These are phyloP conservation scores for Campoletis sonorensis DNA, from an alignment of 1,140 invertebrate genomes.

Conservation along the genomic window DNA sequence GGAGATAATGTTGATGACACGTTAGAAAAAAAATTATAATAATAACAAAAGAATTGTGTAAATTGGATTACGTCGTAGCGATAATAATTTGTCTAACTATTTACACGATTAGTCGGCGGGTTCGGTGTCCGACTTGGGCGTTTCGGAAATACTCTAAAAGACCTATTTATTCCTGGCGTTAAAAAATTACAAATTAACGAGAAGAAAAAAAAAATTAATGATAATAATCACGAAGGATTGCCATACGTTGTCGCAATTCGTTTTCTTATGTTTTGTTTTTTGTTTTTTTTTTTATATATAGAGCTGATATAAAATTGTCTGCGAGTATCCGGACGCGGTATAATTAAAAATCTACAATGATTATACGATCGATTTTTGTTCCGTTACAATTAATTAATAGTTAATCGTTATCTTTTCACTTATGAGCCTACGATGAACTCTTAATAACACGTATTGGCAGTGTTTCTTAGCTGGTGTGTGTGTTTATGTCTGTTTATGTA, in stretches of 20 bases:
- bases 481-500: conserved; percentile 62
- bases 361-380: conserved; percentile 42
- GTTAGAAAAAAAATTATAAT: conserved; percentile 45
- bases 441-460: conserved; percentile 75
- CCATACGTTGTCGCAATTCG: not conserved
- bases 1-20: conserved; percentile 11
- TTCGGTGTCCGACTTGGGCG: conserved; percentile 18
- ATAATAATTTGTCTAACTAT: conserved; percentile 53
- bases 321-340: conserved; percentile 34
- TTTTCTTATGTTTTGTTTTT: too few relatives aligned
- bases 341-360: conserved; percentile 51
- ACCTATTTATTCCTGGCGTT: conserved; percentile 26
- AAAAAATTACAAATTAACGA: not conserved
- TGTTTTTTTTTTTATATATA: not conserved
- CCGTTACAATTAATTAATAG: conserved; percentile 55
- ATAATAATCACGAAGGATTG: not conserved
- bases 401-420: conserved; percentile 51
- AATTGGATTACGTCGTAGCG: not conserved
- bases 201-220: conserved; percentile 7
- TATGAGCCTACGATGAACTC: conserved; percentile 54
- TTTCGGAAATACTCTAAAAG: conserved; percentile 15
- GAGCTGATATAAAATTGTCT: conserved; percentile 22
- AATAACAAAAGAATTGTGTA: conserved; percentile 48
- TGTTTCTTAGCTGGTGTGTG: conserved; percentile 74
- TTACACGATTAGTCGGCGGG: conserved; percentile 40